Conservation (phyloP, 1,140 invertebrate genomes). For the Mizuhopecten yessoensis region DNA sequence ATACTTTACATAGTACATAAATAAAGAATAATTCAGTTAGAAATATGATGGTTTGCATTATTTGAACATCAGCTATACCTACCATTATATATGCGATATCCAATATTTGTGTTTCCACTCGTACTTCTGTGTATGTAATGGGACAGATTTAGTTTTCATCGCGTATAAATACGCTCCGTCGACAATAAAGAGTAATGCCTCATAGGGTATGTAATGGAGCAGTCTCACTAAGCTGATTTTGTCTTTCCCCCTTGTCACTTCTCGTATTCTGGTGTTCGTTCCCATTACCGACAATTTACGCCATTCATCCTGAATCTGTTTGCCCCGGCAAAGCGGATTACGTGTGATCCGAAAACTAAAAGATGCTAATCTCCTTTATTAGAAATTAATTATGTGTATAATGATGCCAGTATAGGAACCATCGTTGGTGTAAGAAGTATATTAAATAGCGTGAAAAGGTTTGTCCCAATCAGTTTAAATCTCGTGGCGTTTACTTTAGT, state of each 20-base stretch:
- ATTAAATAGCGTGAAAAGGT: not conserved
- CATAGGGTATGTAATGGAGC: not conserved
- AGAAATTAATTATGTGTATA: slow-evolving; percentile 30
- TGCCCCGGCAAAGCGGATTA: slow-evolving; percentile 21
- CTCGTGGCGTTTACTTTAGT: slow-evolving; percentile 6
- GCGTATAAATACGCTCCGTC: slow-evolving; percentile 6
- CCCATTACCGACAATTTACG: not conserved
- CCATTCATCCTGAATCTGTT: slow-evolving; percentile 19
- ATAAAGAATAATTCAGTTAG: too few species aligned
- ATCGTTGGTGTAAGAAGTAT: not conserved
- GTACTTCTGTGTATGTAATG: not conserved
- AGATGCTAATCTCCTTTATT: slow-evolving; percentile 34
- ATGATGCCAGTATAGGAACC: not conserved
- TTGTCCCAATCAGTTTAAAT: not conserved
- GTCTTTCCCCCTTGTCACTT: not conserved
- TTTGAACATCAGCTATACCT: too few species aligned
- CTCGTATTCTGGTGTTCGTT: not conserved
- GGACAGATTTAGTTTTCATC: not conserved
- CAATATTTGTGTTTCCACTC: not conserved
- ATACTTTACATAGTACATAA: too few species aligned
- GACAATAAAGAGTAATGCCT: not conserved
- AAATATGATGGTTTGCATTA: too few species aligned
- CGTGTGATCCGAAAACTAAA: not conserved
- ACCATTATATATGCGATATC: too few species aligned
- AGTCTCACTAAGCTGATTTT: not conserved